Conservation (phyloP, 2,113 vertebrate species). For the Pangasianodon gigas region DNA sequence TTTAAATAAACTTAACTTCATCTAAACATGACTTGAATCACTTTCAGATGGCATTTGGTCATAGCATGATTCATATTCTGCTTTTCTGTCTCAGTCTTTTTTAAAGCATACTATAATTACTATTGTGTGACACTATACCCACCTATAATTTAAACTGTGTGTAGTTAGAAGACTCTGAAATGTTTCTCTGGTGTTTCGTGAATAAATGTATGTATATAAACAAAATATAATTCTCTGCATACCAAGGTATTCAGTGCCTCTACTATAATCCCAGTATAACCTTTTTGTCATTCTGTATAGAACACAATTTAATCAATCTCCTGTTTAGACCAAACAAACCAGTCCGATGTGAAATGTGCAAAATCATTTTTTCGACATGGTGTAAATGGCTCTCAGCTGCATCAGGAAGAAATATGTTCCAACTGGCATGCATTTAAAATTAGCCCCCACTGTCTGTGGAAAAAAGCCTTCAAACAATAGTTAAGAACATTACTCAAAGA, state of each 20-base stretch:
- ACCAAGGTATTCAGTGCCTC: neutral
- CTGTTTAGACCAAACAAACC: neutral
- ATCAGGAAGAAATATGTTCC: constrained; percentile 8
- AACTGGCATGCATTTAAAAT: constrained; percentile 30
- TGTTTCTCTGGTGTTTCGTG: neutral
- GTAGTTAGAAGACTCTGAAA: neutral
- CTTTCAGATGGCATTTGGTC: constrained; percentile 36
- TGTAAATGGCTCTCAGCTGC: constrained; percentile 19
- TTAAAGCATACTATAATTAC: constrained; percentile 9
- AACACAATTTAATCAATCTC: neutral
- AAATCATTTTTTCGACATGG: constrained; percentile 14
- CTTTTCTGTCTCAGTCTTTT: constrained; percentile 5
- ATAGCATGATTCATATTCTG: constrained; percentile 3
- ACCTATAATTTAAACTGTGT: neutral
- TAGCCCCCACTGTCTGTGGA: constrained; percentile 12
- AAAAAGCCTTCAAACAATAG: neutral
- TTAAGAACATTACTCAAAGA: constrained; percentile 9
- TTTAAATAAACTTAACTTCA: neutral
- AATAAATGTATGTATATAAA: neutral
- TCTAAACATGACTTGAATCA: constrained; percentile 17
- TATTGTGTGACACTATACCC: neutral
- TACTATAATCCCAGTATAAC: neutral
- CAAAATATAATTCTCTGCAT: neutral
- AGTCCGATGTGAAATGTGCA: neutral
- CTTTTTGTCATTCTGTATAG: neutral